Evolutionary conservation across 1,140 invertebrate genomes (phyloP), one percentile per base, ranked within the genome.

Genomic region (Reticulitermes speratus): DNA sequence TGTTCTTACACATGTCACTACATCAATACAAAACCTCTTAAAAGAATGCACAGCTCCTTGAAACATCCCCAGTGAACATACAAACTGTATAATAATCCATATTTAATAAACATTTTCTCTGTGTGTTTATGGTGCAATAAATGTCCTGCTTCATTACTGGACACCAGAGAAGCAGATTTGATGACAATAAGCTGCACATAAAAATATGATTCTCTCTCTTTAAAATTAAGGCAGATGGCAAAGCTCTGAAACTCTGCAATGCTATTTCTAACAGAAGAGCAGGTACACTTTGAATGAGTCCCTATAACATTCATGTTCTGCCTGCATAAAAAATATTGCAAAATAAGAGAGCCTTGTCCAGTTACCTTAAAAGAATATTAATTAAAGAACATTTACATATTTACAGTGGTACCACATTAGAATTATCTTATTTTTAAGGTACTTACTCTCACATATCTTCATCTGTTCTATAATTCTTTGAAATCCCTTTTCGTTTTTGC

Each of bases 361-460:
- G n/a, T 25, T 75, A 30, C 65, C 65, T 75, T 25, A 75, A 75
- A 7, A 75, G 25, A 75, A 75, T 75, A 75, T n/a, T 65, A 65
- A 65, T 65, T 75, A 75, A 30, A 75, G 38, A 75, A 75, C n/a
- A 75, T 75, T 75, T 75, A 75, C 65, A 75, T 75, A 75, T 75
- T 75, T 75, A 75, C 65, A 75, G 16, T 30, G 65, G 65, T 75
- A 75, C 65, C 65, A 75, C 16, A 75, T 75, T 75, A 75, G 25
- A 75, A 75, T 30, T 30, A 11, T 75, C 65, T 75, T 75, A 65
- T 75, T 55, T 55, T 75, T 75, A 75, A 75, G 65, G 65, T 75
- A 75, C 65, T 75, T 75, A 75, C 14, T 75, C 65, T 75, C 65
- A 75, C 25, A 75, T 75, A 75, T 11, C n/a, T 30, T 75, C 65